A percentile compares a stretch with the other conserved stretches of the same genome.
Conservation (phyloP, 2,113 vertebrate genomes). For the Spermophilus dauricus region DNA sequence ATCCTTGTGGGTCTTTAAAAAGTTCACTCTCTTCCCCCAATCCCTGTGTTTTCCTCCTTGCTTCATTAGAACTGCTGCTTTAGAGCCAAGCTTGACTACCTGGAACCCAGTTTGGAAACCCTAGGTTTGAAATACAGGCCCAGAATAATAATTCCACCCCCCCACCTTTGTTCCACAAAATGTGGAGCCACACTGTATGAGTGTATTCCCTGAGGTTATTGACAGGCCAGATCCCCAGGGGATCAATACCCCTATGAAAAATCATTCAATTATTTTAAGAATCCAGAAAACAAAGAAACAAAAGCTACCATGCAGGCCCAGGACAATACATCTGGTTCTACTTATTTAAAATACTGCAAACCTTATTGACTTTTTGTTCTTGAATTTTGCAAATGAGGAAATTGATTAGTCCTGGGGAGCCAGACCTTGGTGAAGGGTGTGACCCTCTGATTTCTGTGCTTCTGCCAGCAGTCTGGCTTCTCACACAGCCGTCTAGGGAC, state of each 20-base stretch:
- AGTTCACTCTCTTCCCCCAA: neutral
- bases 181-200: conserved; percentile 61
- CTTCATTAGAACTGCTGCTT: conserved; percentile 73
- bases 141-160: conserved; percentile 23
- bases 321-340: neutral
- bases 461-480: neutral
- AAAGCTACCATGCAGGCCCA: neutral
- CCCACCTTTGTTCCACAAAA: neutral
- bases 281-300: neutral
- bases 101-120: neutral
- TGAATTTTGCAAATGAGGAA: neutral
- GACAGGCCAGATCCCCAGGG: conserved; percentile 70
- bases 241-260: conserved; percentile 72
- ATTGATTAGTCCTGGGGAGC: neutral
- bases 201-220: conserved; percentile 64
- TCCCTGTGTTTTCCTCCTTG: conserved; percentile 66
- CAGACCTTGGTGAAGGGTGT: neutral
- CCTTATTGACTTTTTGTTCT: conserved; percentile 14
- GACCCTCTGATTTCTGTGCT: neutral
- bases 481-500: neutral
- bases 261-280: neutral
- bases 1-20: conserved; percentile 33
- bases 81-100: neutral
- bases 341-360: conserved; percentile 28
- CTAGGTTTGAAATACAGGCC: conserved; percentile 54